Evolutionary conservation across 2,888 invertebrate genomes (phyloP), one percentile per base, ranked within the genome.

Genomic region (Heteromurus nitidus): DNA sequence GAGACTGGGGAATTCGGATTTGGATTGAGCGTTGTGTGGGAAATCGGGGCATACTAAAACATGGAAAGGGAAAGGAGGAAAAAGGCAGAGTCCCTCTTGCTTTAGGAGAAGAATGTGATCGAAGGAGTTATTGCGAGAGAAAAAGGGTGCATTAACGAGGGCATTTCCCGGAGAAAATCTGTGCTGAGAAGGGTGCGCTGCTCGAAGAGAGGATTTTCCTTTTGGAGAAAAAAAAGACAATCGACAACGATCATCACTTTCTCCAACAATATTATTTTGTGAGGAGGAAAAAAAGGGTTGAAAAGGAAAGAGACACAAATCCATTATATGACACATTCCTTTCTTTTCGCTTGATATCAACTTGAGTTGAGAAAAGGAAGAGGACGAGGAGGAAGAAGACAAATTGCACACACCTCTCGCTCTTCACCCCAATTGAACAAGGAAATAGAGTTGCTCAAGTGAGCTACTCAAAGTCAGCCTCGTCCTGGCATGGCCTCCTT

Each of bases 371-470:
- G n/a, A n/a, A 50, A 50, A 7, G 18, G 50, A 50, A 50, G 18
- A n/a, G 50, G 13, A 11, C 3, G 50, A 50, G n/a, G 11, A 50
- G n/a, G 50, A 64, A 55, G 3, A 67, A 55, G 72, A 72, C 65
- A 80, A 80, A 80, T 80, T 65, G 67, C 44, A 67, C n/a, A n/a
- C n/a, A n/a, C n/a, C n/a, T n/a, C n/a, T 44, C 72, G 62, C 80
- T 74, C 68, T 68, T 80, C 74, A 68, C 80, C 80, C 80, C 80
- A 80, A 80, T 80, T 74, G 74, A 74, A 55, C 70, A 62, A 68
- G 24, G 65, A 72, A 50, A 60, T 44, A 73, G 72, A 80, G 72
- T 80, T 53, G 64, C 69, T 64, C 47, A 16, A 47, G 11, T 64
- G 53, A 79, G 53, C 55, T 79, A 36, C 31, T 67, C 50, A 42